Percentiles rank a stretch among this genome's conserved stretches.
Evolutionary conservation across 1,140 invertebrate species (phyloP).

Genomic region (Drosophila kikkawai): DNA sequence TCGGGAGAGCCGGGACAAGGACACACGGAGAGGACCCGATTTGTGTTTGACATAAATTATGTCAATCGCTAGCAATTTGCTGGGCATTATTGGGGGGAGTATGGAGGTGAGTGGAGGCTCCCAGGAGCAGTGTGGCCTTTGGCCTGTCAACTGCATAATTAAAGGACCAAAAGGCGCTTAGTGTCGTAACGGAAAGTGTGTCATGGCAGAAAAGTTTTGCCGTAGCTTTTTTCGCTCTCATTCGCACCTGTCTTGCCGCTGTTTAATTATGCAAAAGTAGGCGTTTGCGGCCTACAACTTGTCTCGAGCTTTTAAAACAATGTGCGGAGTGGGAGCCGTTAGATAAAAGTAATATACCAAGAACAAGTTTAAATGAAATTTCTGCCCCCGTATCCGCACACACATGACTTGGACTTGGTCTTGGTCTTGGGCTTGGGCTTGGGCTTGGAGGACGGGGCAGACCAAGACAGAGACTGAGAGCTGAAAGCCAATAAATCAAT

Average conservation of each 20-base stretch:
- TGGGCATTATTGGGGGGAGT: slow-evolving; percentile 56
- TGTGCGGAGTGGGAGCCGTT: slow-evolving; percentile 24
- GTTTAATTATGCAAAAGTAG: slow-evolving; percentile 74
- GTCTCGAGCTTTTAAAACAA: slow-evolving; percentile 52
- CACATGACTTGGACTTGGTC: slow-evolving; percentile 20
- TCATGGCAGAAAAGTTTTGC: slow-evolving; percentile 49
- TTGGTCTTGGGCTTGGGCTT: background rate
- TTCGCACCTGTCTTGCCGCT: slow-evolving; percentile 54
- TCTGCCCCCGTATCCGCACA: background rate
- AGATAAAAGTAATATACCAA: slow-evolving; percentile 63
- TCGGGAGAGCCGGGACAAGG: slow-evolving; percentile 46
- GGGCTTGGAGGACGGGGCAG: slow-evolving; percentile 9
- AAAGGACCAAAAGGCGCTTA: slow-evolving; percentile 51
- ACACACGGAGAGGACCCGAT: slow-evolving; percentile 26
- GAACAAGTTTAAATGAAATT: slow-evolving; percentile 77
- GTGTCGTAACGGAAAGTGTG: slow-evolving; percentile 58
- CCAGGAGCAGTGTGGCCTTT: slow-evolving; percentile 19
- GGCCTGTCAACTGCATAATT: slow-evolving; percentile 70
- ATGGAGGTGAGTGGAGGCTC: slow-evolving; percentile 1
- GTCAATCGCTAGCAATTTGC: slow-evolving; percentile 76
- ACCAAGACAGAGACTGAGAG: slow-evolving; percentile 5
- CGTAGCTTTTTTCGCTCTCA: slow-evolving; percentile 26
- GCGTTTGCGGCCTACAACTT: slow-evolving; percentile 57
- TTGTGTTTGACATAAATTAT: slow-evolving; percentile 74
- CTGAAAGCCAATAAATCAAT: slow-evolving; percentile 77